These are phyloP conservation scores for Muntiacus muntjak DNA, from an alignment of 2,113 vertebrate species.

Conservation along the genomic window DNA sequence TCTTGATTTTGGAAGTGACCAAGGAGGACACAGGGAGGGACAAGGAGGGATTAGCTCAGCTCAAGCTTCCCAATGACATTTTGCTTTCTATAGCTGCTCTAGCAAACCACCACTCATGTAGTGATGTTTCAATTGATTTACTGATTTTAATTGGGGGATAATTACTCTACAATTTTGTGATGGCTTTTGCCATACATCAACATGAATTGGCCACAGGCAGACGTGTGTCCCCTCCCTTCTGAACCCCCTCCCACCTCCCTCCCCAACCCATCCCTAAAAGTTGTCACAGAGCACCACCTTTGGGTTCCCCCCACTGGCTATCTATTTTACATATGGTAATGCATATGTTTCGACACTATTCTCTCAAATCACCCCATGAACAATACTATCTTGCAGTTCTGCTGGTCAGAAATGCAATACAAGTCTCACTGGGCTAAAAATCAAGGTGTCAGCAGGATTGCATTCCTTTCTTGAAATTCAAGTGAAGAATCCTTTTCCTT, in stretches of 20 bases:
- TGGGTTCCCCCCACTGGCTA: neutral
- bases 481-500: neutral
- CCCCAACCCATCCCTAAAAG: neutral
- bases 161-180: neutral
- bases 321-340: neutral
- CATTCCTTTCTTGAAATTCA: neutral
- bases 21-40: neutral
- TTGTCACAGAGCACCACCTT: neutral
- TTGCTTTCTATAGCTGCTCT: neutral
- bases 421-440: constrained; percentile 1
- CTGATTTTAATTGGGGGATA: neutral
- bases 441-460: neutral
- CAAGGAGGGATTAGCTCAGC: neutral
- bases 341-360: neutral
- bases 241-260: neutral
- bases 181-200: neutral
- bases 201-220: neutral
- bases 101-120: neutral
- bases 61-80: neutral
- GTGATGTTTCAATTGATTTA: neutral
- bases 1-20: neutral
- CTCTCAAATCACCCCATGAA: neutral
- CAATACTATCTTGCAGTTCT: neutral
- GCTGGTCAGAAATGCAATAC: neutral
- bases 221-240: neutral